Conservation (phyloP, 1,140 invertebrate species). For the Myzus persicae region DNA sequence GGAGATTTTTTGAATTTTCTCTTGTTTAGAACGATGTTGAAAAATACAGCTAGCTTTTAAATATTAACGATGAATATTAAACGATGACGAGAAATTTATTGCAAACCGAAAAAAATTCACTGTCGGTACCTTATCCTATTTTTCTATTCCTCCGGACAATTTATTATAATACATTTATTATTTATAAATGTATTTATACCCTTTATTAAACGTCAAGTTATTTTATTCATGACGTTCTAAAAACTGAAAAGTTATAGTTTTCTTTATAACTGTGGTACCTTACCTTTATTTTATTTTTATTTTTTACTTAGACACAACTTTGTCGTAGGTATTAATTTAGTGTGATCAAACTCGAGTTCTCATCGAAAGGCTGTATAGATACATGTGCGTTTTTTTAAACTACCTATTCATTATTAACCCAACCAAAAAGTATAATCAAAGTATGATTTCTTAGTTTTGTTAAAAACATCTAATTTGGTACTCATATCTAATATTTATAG, state of each 20-base stretch:
- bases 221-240: neutral
- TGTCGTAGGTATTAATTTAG: neutral
- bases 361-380: too few relatives aligned
- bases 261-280: neutral
- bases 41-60: neutral
- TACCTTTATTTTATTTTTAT: neutral
- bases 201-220: neutral
- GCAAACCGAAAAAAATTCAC: neutral
- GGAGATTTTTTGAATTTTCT: neutral
- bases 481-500: neutral
- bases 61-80: neutral
- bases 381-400: too few relatives aligned
- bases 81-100: neutral
- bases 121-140: neutral
- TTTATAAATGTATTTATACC: neutral
- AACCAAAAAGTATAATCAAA: neutral
- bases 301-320: neutral
- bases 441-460: neutral
- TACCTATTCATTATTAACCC: too few relatives aligned
- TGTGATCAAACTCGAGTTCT: neutral
- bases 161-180: neutral
- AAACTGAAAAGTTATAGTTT: neutral
- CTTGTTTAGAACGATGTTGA: neutral
- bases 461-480: neutral
- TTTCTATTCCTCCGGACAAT: neutral